Evolutionary conservation across 1,140 invertebrate genomes (phyloP).

Genomic region (Frieseomelitta varia): DNA sequence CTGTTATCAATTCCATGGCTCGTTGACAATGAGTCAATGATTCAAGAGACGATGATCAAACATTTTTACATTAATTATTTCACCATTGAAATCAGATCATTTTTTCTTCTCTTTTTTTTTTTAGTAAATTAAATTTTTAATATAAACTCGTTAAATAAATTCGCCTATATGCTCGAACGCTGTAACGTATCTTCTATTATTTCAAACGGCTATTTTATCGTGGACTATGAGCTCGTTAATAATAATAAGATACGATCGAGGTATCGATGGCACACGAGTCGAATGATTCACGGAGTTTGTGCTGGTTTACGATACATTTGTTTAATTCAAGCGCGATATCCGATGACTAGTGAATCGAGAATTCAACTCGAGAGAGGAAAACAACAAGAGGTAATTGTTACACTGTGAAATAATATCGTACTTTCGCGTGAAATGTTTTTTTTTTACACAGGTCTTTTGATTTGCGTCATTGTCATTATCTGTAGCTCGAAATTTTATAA

Average conservation of each 20-base stretch:
- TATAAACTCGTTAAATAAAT: neutral
- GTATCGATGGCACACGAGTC: too few relatives aligned
- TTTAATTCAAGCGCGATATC: slow-evolving; percentile 1
- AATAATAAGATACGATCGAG: slow-evolving; percentile 1
- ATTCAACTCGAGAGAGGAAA: slow-evolving; percentile 23
- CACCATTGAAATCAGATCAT: slow-evolving; percentile 5
- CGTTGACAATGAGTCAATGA: neutral
- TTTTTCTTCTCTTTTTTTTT: rapidly evolving
- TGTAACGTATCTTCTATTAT: neutral
- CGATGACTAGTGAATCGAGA: slow-evolving; percentile 11
- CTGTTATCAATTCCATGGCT: slow-evolving; percentile 28
- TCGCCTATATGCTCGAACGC: neutral
- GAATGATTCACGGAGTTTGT: neutral
- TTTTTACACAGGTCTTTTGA: too few relatives aligned
- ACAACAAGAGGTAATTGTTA: too few relatives aligned
- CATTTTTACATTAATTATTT: neutral
- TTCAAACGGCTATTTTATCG: neutral
- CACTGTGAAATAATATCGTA: too few relatives aligned
- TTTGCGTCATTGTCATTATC: too few relatives aligned
- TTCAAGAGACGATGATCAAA: neutral
- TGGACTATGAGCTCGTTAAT: neutral
- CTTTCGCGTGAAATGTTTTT: too few relatives aligned
- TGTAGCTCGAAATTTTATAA: too few relatives aligned
- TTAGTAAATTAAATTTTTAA: neutral
- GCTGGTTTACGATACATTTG: neutral